phyloP scores from a whole-genome alignment of 2,888 invertebrate species.

The Rotaria socialis region DNA sequence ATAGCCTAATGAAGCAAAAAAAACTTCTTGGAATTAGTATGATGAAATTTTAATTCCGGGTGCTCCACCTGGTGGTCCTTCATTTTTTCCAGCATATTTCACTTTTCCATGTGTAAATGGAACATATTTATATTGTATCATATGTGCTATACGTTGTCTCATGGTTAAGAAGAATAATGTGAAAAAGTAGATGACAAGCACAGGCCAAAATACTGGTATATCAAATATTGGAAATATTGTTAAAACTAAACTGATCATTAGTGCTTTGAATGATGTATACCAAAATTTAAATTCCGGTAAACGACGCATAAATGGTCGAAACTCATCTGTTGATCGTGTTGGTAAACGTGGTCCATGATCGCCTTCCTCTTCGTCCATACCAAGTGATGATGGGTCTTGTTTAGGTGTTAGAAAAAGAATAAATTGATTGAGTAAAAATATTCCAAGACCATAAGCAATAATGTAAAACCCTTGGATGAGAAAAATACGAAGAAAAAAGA shows the following conservation, averaged over 20 bases:
- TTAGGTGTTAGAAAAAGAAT: constrained; percentile 99
- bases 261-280: constrained; percentile 91
- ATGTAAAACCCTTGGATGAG: constrained; percentile 90
- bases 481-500: constrained; percentile 43
- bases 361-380: constrained; percentile 68
- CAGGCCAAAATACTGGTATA: constrained; percentile 99
- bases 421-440: constrained; percentile 96
- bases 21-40: not conserved
- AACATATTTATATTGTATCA: constrained; percentile 97
- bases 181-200: constrained; percentile 98
- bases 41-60: constrained; percentile 36
- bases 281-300: constrained; percentile 99
- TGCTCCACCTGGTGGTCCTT: constrained; percentile 22
- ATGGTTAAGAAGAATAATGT: constrained; percentile 96
- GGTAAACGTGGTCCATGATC: constrained; percentile 89
- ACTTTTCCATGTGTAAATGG: constrained; percentile 98
- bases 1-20: not conserved
- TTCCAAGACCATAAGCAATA: constrained; percentile 94
- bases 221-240: constrained; percentile 96
- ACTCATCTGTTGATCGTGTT: constrained; percentile 89
- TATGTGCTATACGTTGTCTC: constrained; percentile 99
- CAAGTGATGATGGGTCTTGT: constrained; percentile 87
- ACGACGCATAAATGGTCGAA: constrained; percentile 88
- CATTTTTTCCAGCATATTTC: constrained; percentile 65
- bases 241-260: constrained; percentile 78